A percentile compares a stretch with the other conserved stretches of the same genome.
Evolutionary conservation across 2,888 invertebrate species (phyloP).

Genomic region (Pterostichus madidus): DNA sequence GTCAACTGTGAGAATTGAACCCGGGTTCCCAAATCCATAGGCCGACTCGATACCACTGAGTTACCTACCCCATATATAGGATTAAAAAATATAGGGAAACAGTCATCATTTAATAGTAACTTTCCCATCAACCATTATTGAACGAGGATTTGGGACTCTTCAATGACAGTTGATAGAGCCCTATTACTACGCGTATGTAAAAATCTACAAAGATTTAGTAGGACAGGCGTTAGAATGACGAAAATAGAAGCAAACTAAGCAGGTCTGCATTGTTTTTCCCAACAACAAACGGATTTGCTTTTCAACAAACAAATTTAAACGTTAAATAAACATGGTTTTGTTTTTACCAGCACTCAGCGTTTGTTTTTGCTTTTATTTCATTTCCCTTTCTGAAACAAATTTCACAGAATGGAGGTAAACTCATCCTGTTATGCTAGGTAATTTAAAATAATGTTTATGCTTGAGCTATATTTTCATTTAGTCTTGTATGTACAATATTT

Average conservation of each 20-base stretch:
- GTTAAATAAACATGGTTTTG: slow-evolving; percentile 44
- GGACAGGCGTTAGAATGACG: background rate
- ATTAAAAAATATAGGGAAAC: no score
- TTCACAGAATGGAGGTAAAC: slow-evolving; percentile 34
- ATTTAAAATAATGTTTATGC: slow-evolving; percentile 28
- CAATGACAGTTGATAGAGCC: no score
- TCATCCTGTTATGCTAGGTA: slow-evolving; percentile 25
- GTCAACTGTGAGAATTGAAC: no score
- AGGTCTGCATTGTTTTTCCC: slow-evolving; percentile 9
- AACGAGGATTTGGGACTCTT: no score
- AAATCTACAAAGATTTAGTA: no score
- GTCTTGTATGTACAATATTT: background rate
- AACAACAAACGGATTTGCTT: slow-evolving; percentile 35
- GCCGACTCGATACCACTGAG: no score
- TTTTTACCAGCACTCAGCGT: slow-evolving; percentile 27
- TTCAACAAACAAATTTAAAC: slow-evolving; percentile 35
- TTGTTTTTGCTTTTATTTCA: slow-evolving; percentile 47
- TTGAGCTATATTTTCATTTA: slow-evolving; percentile 8
- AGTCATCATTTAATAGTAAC: no score
- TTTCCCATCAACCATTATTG: no score
- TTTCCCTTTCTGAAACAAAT: slow-evolving; percentile 36
- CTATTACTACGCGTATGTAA: no score
- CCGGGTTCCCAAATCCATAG: no score
- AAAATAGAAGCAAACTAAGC: background rate
- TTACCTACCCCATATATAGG: no score